Conservation (phyloP, 2,888 invertebrate genomes). For the Aricia artaxerxes region DNA sequence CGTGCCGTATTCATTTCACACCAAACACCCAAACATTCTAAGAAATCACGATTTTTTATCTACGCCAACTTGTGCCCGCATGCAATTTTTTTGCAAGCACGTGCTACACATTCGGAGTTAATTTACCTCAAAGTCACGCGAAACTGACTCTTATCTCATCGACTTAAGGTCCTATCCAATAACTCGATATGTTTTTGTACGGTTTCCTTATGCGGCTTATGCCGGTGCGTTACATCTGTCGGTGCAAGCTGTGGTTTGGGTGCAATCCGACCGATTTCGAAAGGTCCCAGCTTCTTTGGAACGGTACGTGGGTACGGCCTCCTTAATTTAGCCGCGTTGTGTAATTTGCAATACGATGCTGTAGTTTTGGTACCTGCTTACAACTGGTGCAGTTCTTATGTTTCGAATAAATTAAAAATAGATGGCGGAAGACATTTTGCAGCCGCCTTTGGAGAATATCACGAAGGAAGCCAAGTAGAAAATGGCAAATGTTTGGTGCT, state of each 20-base stretch:
- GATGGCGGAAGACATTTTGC: constrained; percentile 44
- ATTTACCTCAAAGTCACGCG: background rate
- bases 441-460: constrained; percentile 35
- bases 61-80: constrained; percentile 75
- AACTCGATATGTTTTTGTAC: constrained; percentile 54
- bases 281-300: constrained; percentile 31
- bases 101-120: constrained; percentile 50
- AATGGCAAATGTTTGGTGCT: background rate
- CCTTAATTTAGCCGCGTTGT: constrained; percentile 48
- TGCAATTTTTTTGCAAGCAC: constrained; percentile 75
- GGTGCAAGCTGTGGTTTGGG: constrained; percentile 71
- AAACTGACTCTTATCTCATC: background rate
- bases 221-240: constrained; percentile 73
- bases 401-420: constrained; percentile 64
- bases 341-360: constrained; percentile 76
- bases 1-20: constrained; percentile 56
- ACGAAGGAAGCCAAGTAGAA: background rate
- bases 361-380: constrained; percentile 67
- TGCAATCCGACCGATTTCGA: constrained; percentile 49
- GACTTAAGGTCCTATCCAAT: background rate
- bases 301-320: constrained; percentile 27
- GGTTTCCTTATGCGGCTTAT: constrained; percentile 66
- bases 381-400: constrained; percentile 73
- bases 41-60: constrained; percentile 64
- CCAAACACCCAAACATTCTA: constrained; percentile 49